Conservation (phyloP, 2,113 vertebrate species). For the Scolopax mira region DNA sequence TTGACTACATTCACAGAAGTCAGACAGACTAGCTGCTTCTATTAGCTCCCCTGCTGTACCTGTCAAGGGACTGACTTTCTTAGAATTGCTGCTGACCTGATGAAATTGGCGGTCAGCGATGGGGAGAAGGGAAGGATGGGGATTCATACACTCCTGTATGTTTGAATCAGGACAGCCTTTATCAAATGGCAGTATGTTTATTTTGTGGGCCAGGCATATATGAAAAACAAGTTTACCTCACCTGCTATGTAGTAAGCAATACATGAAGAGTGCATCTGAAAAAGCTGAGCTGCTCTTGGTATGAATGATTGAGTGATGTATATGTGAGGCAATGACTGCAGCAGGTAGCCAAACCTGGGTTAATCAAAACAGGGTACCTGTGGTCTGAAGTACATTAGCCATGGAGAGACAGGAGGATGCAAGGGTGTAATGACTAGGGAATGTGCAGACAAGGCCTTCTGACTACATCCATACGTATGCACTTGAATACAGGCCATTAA, state of each 20-base stretch:
- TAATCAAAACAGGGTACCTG: not conserved
- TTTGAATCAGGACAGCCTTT: not conserved
- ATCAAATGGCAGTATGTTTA: not conserved
- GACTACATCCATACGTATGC: not conserved
- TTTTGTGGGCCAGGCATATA: not conserved
- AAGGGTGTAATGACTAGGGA: not conserved
- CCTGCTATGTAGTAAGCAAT: not conserved
- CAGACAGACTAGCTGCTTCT: not conserved
- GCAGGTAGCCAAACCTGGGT: not conserved
- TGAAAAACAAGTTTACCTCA: not conserved
- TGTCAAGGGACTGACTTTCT: not conserved
- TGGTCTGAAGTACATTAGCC: not conserved
- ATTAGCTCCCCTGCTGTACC: not conserved
- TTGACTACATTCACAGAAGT: not conserved
- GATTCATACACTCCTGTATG: not conserved
- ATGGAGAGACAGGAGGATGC: not conserved
- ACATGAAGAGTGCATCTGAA: fast-evolving
- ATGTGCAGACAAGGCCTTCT: not conserved
- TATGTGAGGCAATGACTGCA: not conserved
- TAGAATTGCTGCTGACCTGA: not conserved
- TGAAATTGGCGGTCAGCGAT: not conserved
- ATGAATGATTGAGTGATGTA: not conserved
- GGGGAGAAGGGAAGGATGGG: not conserved
- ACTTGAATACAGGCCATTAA: not conserved
- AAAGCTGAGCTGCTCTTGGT: not conserved